Evolutionary conservation across 2,888 invertebrate species (phyloP).

Genomic region (Pedicia rivosa): DNA sequence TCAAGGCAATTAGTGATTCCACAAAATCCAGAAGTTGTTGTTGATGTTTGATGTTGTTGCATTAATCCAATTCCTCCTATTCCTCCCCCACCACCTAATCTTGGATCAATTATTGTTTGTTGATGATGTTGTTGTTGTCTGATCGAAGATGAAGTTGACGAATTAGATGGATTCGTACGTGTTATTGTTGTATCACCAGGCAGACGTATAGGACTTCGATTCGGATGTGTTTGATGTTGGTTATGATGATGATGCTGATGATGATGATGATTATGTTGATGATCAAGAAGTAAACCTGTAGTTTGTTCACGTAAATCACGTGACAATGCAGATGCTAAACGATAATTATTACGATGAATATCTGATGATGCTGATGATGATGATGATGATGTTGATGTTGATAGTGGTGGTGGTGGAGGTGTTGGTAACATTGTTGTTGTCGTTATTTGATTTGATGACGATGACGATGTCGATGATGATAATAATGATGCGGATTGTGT

Average conservation of each 20-base stretch:
- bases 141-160: constrained; percentile 7
- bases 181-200: constrained; percentile 18
- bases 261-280: neutral
- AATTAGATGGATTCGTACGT: constrained; percentile 11
- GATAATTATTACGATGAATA: constrained; percentile 11
- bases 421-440: neutral
- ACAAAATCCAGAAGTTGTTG: constrained; percentile 3
- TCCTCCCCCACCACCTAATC: no score
- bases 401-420: constrained; percentile 5
- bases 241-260: neutral
- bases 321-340: constrained; percentile 14
- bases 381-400: constrained; percentile 7
- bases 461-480: constrained; percentile 6
- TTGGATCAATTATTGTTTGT: neutral
- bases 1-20: constrained; percentile 10
- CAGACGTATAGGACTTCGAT: constrained; percentile 12
- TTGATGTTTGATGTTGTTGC: constrained; percentile 5
- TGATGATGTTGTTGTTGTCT: neutral
- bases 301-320: constrained; percentile 3
- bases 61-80: no score
- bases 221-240: neutral
- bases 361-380: constrained; percentile 10
- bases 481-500: constrained; percentile 7
- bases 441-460: neutral
- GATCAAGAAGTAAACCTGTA: neutral